Evolutionary conservation across 1,140 invertebrate genomes (phyloP).

Genomic region (Leptinotarsa texana): DNA sequence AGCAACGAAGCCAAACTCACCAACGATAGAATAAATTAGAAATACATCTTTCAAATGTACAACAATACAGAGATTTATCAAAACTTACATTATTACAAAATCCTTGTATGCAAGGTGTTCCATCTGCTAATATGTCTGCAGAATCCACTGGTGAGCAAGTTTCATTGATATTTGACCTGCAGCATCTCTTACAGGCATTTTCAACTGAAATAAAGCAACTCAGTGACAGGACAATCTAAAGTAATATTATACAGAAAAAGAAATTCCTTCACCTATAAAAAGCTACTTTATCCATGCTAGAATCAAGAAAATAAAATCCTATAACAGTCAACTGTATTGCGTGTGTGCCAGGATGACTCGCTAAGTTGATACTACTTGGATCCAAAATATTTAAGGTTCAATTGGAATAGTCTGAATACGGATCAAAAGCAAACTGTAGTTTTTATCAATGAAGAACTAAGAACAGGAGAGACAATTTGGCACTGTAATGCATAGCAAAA

Average conservation of each 20-base stretch:
- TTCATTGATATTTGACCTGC: constrained; percentile 85
- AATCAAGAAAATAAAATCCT: background rate
- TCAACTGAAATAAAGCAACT: constrained; percentile 62
- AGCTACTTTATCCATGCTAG: background rate
- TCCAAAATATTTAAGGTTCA: no score
- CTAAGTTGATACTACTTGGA: no score
- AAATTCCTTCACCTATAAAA: background rate
- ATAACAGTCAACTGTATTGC: no score
- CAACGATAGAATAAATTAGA: no score
- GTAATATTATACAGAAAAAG: background rate
- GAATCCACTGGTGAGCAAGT: constrained; percentile 89
- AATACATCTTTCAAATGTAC: no score
- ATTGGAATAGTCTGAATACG: no score
- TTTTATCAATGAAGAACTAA: no score
- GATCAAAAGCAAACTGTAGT: no score
- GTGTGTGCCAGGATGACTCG: no score
- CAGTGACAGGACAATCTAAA: background rate
- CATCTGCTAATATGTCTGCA: constrained; percentile 85
- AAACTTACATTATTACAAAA: constrained; percentile 85
- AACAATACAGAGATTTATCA: background rate
- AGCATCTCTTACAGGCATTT: constrained; percentile 88
- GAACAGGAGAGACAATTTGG: no score
- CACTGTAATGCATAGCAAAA: no score
- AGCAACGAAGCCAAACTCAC: no score
- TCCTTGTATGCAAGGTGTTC: constrained; percentile 93